Percentiles rank a stretch among this genome's conserved stretches.
phyloP scores from a whole-genome alignment of 2,797 vertebrate species.

The Sebastes hopkinsi region DNA sequence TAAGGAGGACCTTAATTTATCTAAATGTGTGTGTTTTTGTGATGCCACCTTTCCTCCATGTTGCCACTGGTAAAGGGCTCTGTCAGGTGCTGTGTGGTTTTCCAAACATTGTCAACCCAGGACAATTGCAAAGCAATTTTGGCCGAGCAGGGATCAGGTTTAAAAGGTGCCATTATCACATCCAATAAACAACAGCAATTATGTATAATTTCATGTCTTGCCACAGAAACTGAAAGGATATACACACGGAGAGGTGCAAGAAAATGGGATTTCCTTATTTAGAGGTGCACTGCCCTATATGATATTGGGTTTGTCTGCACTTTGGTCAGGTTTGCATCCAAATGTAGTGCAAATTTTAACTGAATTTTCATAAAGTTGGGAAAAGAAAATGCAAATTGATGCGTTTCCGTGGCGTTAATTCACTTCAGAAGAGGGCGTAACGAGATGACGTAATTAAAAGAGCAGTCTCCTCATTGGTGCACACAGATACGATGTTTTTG shows the following conservation, averaged over 20 bases:
- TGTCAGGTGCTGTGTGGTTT: conserved; percentile 28
- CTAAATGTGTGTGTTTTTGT: conserved; percentile 1
- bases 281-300: not conserved
- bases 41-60: conserved; percentile 14
- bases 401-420: not conserved
- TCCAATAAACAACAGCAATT: conserved; percentile 76
- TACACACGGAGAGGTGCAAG: conserved; percentile 37
- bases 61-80: conserved; percentile 3
- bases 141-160: conserved; percentile 45
- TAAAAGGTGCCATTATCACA: conserved; percentile 77
- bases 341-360: not conserved
- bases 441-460: not conserved
- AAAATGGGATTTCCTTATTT: conserved; percentile 23
- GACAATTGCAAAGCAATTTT: conserved; percentile 80
- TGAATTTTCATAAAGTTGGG: not conserved
- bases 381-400: not conserved
- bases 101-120: conserved; percentile 60
- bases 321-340: not conserved
- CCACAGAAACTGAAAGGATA: conserved; percentile 64
- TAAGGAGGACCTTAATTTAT: not conserved
- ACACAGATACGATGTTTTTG: not conserved
- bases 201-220: conserved; percentile 72
- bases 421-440: not conserved
- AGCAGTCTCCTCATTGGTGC: not conserved
- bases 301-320: not conserved